Base-by-base conservation (phyloP, 2,113 vertebrate species). In the Gyps fulvus region DNA sequence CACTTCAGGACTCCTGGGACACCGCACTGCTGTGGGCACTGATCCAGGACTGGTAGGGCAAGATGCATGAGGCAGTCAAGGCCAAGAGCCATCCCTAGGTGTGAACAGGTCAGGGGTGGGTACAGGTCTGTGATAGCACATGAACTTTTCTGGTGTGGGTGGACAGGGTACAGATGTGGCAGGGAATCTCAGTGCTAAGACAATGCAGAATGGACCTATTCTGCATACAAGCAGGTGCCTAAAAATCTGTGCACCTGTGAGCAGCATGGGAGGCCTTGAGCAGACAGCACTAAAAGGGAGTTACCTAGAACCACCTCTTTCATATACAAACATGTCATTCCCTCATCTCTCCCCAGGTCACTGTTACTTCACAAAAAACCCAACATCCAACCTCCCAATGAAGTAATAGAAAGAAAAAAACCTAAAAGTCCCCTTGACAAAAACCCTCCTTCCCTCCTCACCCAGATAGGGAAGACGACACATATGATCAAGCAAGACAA, bases 301-400 rank as follows among this genome's bases (percentile, higher is more conserved):
- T 52, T 62, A 31, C 6, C 20, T 31, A 34, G 18, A 36, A 83
- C 13, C 5, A 16, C 43, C 4, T 65, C 8, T 80, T 90, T 59
- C 16, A 11, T 36, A 17, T 26, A 7, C 1, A 13, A 70, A 1
- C 0, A 0, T 66, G 12, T 25, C 26, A 43, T 57, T 83, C 11
- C 11, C 7, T 80, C 12, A 31, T 34, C 20, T 61, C 2, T 73
- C 5, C n/a, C 9, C 16, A 73, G 21, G 26, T 57, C 15, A 23
- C 9, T 42, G 6, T 17, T 78, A 12, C 59, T 63, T 91, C 80
- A 70, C 32, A 38, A 57, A 66, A 67, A 34, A 8, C 0, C 1
- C 13, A 76, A 16, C 2, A 19, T 47, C 29, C 2, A 71, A 15
- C 3, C 29, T 74, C 34, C 13, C 6, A 7, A 66, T 43, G 50